These are phyloP conservation scores for zebrafish (Danio rerio) DNA, from an alignment of 2,113 vertebrate species.

Conservation along the genomic window GRCz12tu NC_133182.1:35020001-35020500, in stretches of 20 bases:
- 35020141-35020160: neutral
- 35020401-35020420: neutral
- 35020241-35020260: neutral
- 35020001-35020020: neutral
- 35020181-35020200: neutral
- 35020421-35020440: neutral
- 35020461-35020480: no score
- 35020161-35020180: neutral
- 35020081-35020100: slow-evolving; percentile 5
- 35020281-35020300: neutral
- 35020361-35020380: neutral
- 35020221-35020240: neutral
- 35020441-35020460: no score
- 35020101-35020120: neutral
- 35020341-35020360: neutral
- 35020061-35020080: slow-evolving; percentile 25
- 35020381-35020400: neutral
- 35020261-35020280: neutral
- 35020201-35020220: neutral
- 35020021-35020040: slow-evolving; percentile 40
- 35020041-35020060: slow-evolving; percentile 26
- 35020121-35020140: neutral
- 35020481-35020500: no score
- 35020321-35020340: neutral
- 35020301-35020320: neutral